Percentiles rank a stretch among this genome's conserved stretches.
These are phyloP conservation scores for Pelodytes ibericus DNA, from an alignment of 2,797 vertebrate genomes.

Conservation along the genomic window DNA sequence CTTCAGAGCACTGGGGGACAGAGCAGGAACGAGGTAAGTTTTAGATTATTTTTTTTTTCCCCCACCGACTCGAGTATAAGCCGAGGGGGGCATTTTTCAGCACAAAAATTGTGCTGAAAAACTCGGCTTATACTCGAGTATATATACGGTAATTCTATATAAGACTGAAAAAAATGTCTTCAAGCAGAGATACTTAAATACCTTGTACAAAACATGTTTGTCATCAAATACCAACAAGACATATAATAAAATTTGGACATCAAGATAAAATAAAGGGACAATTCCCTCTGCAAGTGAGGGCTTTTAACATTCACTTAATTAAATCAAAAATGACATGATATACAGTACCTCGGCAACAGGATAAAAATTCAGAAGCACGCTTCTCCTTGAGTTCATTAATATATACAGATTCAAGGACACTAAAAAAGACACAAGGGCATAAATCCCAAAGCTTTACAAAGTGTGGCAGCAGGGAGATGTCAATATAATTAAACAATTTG, in stretches of 20 bases:
- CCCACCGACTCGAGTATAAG: too few relatives aligned
- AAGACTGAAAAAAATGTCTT: too few relatives aligned
- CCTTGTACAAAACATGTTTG: too few relatives aligned
- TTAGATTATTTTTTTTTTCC: too few relatives aligned
- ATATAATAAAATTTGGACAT: background rate
- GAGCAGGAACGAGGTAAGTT: too few relatives aligned
- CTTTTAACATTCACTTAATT: background rate
- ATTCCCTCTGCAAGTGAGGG: background rate
- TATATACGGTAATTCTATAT: too few relatives aligned
- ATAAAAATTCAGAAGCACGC: slow-evolving; percentile 15
- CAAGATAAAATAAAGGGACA: background rate
- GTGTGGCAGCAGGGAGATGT: background rate
- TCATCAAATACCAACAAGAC: too few relatives aligned
- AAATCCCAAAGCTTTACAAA: background rate
- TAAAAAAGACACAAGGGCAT: background rate
- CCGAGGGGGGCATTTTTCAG: too few relatives aligned
- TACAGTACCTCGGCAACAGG: background rate
- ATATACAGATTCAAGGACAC: slow-evolving; percentile 21
- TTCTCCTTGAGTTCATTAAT: slow-evolving; percentile 14
- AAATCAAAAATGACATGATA: slow-evolving; percentile 8
- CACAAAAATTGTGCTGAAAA: too few relatives aligned
- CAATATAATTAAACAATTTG: background rate
- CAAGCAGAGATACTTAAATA: too few relatives aligned
- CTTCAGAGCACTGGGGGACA: too few relatives aligned
- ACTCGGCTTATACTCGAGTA: too few relatives aligned